Evolutionary conservation across 2,113 vertebrate genomes (phyloP), one percentile per base, ranked within the genome.

Genomic region (Onychostoma macrolepis): DNA sequence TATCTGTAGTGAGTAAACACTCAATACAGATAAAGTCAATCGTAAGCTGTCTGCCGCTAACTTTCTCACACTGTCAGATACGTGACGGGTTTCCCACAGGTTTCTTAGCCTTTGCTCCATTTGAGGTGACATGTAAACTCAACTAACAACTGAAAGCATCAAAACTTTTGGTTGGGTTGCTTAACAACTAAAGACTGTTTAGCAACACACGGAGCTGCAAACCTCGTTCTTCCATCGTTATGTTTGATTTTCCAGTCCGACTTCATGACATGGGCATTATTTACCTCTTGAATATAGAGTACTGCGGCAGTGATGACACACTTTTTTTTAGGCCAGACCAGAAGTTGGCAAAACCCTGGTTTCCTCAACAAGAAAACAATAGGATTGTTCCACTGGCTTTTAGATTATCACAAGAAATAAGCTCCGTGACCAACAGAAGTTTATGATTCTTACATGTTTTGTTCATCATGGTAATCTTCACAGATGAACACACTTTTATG

Each of bases 41-140:
- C 24, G 84, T 87, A 79, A 69, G 19, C 67, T 72, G 36, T 84
- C 83, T 85, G 72, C 71, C 19, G 0, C 86, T 33, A 30, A 80
- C 75, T 56, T 82, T 85, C 78, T 75, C 76, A 80, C 48, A 81
- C 76, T 67, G 30, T 71, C 79, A 83, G 72, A 83, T 63, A 38
- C 9, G 41, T 75, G 50, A 28, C 28, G 79, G 69, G n/a, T 83
- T 67, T 83, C 56, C 78, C 45, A 53, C 63, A 48, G 48, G 12
- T 87, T 36, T 48, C n/a, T 65, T 61, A 30, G 78, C 9, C n/a
- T 30, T 24, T 28, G 45, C 45, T 19, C 5, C 10, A 1, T 50
- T 11, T 61, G 48, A 33, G 76, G 53, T 78, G 74, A n/a, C n/a
- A 17, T n/a, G 30, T 38, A 38, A 38, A 38, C 38, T 38, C 38